Base-by-base conservation (phyloP, 2,888 invertebrate genomes). In the Hesperia comma region DNA sequence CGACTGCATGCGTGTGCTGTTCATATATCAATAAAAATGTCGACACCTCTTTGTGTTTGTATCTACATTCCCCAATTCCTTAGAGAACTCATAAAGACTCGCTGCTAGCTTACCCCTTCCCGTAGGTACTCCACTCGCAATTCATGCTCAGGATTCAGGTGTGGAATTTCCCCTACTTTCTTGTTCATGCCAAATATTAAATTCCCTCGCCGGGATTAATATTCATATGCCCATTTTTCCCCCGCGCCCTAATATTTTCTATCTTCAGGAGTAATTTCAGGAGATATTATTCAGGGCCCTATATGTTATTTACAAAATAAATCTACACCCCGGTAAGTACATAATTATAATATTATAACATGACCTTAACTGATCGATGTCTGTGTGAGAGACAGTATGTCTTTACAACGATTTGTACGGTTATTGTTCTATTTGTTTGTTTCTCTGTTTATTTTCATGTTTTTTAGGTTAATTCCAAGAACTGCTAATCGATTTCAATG, bases 171-270 rank as follows among this genome's bases (percentile, higher is more conserved):
- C 69, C 68, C 70, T 69, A 72, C 72, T 75, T 84, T 82, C 83
- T 82, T 84, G 80, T 81, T 79, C 79, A 74, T 77, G 79, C 77
- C 80, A 81, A 86, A 87, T 88, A 88, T 88, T 84, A 87, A 86
- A 88, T 87, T 87, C 86, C 79, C 76, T 74, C 75, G 75, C 75
- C 73, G 75, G 78, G 84, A 85, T 86, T 84, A 88, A 86, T 86
- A 86, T 86, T 84, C 86, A 81, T 79, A 80, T 80, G 80, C 80
- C 49, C 43, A 17, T 17, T 46, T 81, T 83, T 79, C 76, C 75
- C 70, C 74, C 70, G 74, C 67, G 61, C 69, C 68, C 75, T 79
- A 81, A 46, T 46, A 46, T 46, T 81, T 74, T 82, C 51, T 14
- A 51, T 12, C 77, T 74, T 72, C 72, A 51, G 78, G 79, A 83